A percentile compares a stretch with the other conserved stretches of the same genome.
phyloP scores from a whole-genome alignment of 2,113 vertebrate genomes.

The Centropus unirufus region DNA sequence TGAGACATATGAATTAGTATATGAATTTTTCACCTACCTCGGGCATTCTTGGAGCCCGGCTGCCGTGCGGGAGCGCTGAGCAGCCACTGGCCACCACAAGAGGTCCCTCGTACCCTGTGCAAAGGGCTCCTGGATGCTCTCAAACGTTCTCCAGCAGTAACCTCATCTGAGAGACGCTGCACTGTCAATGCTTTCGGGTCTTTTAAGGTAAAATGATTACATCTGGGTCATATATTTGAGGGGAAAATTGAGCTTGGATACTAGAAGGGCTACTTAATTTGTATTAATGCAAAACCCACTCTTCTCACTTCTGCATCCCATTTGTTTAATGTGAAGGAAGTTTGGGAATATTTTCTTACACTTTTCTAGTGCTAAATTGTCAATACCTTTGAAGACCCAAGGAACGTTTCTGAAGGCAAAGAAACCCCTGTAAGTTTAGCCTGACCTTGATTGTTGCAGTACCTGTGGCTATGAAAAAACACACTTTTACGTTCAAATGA shows the following conservation, averaged over 20 bases:
- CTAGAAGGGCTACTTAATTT: background rate
- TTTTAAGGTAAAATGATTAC: background rate
- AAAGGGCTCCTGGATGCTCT: background rate
- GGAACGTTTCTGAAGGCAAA: background rate
- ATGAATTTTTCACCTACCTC: background rate
- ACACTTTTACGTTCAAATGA: background rate
- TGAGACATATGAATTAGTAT: background rate
- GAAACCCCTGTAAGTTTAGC: no score
- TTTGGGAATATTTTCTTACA: background rate
- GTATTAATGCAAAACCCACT: rapidly evolving
- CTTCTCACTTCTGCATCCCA: background rate
- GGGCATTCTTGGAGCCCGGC: background rate
- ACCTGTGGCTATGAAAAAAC: background rate
- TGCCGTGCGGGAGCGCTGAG: background rate
- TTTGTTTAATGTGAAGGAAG: background rate
- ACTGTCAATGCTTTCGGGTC: background rate
- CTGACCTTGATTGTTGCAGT: background rate
- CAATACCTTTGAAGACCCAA: background rate
- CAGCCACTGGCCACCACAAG: background rate
- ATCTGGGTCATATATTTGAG: background rate
- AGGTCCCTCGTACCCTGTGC: background rate
- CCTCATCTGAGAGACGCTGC: background rate
- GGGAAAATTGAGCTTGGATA: background rate
- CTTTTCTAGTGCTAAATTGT: no score
- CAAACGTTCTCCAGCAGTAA: background rate